Conservation (phyloP, 2,113 vertebrate species). For the Leucosticte australis region DNA sequence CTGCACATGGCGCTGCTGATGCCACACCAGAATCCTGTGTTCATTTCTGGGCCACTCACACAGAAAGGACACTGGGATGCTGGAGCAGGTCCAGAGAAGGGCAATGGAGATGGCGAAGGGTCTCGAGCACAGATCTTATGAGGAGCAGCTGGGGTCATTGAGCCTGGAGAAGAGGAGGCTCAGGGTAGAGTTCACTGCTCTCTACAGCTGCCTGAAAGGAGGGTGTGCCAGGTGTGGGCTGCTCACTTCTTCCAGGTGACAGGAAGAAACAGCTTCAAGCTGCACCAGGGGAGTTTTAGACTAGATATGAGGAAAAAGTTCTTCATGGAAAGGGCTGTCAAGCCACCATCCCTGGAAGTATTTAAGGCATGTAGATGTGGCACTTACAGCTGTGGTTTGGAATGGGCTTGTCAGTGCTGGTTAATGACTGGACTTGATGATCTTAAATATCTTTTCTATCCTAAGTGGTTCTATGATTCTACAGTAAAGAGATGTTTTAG, state of each 20-base stretch:
- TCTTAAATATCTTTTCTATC: background rate
- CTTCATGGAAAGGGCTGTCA: background rate
- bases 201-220: background rate
- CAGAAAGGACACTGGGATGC: background rate
- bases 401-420: background rate
- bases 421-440: background rate
- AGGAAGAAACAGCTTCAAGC: background rate
- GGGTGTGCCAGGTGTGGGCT: background rate
- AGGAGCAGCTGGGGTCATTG: background rate
- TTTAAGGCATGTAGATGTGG: background rate
- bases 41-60: background rate
- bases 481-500: background rate
- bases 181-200: background rate
- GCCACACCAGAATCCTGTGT: accelerated
- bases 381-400: background rate
- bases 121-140: background rate
- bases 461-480: background rate
- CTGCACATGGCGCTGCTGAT: background rate
- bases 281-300: background rate
- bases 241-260: background rate
- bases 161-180: background rate
- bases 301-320: background rate
- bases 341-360: background rate
- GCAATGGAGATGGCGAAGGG: background rate
- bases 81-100: background rate